Base-by-base conservation (phyloP, 2,888 invertebrate species). In the Steinernema carpocapsae region DNA sequence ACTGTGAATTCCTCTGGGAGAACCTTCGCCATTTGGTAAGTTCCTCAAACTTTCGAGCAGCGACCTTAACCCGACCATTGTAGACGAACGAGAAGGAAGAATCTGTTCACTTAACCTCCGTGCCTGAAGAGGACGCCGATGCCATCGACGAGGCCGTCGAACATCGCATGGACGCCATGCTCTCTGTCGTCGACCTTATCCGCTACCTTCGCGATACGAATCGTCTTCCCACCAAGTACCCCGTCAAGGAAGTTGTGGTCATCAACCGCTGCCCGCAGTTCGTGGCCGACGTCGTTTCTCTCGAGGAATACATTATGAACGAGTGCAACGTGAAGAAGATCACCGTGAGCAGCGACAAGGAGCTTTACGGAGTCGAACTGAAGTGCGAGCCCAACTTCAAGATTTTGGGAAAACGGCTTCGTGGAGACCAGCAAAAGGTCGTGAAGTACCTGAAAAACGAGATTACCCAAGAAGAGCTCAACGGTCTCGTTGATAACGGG, bases 381-480 rank as follows among this genome's bases (percentile, higher is more conserved):
- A 91, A 93, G 78, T 97, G 96, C 0, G 96, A 97, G 87, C 95
- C 97, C 0, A 95, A 99, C 89, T 94, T 95, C 88, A 95, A 94
- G 89, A 90, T 92, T 37, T 91, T 97, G 14, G 99, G 97, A 0
- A 91, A 92, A 14, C 91, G 95, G 76, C 90, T 97, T 51, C 96
- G 96, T 89, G 92, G 92, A 1, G 93, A 94, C 83, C 94, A 96
- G 83, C 97, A 97, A 89, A 91, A 92, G 32, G 93, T 97, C 0
- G 92, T 92, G 74, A 91, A 92, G 79, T 93, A 92, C 12, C 92
- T 99, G 76, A 94, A 94, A 88, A 90, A 80, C 48, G 78, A 91
- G 48, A 90, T 95, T 0, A 92, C 90, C 24, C 94, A 95, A 87
- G 89, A 89, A 0, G 92, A 95, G 86, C 92, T 97, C 83, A 93